These are phyloP conservation scores for Aphidius gifuensis DNA, from an alignment of 1,140 invertebrate genomes.

Conservation along the genomic window DNA sequence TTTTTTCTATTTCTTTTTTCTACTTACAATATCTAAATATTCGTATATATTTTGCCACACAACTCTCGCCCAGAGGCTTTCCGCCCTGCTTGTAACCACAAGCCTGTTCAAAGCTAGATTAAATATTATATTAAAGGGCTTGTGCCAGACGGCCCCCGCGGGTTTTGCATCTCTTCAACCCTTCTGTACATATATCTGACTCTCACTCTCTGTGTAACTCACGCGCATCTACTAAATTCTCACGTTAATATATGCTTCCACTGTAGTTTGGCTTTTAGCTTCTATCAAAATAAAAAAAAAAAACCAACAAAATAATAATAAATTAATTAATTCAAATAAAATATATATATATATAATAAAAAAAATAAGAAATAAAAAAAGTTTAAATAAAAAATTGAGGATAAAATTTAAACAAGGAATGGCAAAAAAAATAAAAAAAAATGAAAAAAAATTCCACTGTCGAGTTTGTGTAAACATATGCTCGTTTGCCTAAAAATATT, in stretches of 20 bases:
- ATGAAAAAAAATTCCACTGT: slow-evolving; percentile 23
- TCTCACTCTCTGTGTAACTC: slow-evolving; percentile 5
- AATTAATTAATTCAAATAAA: not conserved
- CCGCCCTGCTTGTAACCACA: slow-evolving; percentile 49
- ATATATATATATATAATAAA: not conserved
- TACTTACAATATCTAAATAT: slow-evolving; percentile 18
- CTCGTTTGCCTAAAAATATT: slow-evolving; percentile 21
- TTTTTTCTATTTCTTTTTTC: slow-evolving; percentile 11
- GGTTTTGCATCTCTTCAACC: slow-evolving; percentile 24
- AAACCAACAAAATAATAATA: slow-evolving; percentile 12
- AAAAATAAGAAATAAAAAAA: slow-evolving; percentile 19
- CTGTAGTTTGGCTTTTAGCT: slow-evolving; percentile 18
- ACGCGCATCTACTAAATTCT: slow-evolving; percentile 23
- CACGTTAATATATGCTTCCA: slow-evolving; percentile 15
- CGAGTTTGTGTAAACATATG: slow-evolving; percentile 4
- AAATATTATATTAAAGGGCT: slow-evolving; percentile 58
- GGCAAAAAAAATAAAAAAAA: slow-evolving; percentile 20
- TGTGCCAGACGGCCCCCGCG: slow-evolving; percentile 41
- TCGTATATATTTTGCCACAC: slow-evolving; percentile 8
- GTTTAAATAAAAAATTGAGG: not conserved
- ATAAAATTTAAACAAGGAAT: slow-evolving; percentile 8
- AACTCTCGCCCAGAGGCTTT: slow-evolving; percentile 35
- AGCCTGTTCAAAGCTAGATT: slow-evolving; percentile 57
- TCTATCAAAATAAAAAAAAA: slow-evolving; percentile 5
- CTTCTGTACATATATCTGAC: not conserved